Evolutionary conservation across 30 jellyfish, hydroid and myxozoan genomes (phyloP).

Genomic region (Haliclystus octoradiatus): DNA sequence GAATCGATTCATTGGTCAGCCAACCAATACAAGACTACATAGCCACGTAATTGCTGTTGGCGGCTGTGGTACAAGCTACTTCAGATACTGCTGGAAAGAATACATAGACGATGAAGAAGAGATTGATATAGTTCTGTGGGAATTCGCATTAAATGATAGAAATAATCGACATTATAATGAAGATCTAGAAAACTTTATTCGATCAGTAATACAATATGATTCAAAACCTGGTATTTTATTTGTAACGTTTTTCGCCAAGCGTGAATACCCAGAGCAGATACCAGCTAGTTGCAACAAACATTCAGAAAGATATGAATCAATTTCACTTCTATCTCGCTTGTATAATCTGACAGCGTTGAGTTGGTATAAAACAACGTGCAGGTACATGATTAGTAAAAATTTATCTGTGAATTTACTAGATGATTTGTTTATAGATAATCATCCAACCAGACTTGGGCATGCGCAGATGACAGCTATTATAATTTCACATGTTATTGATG

Average conservation of each 20-base stretch:
- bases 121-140: constrained; percentile 23
- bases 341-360: constrained; percentile 3
- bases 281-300: neutral
- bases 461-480: too few relatives aligned
- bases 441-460: constrained; percentile 29
- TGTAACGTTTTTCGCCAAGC: neutral
- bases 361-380: too few relatives aligned
- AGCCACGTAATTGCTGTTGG: too few relatives aligned
- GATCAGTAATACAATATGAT: constrained; percentile 6
- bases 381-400: neutral
- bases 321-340: neutral
- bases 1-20: too few relatives aligned
- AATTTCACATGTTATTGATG: too few relatives aligned
- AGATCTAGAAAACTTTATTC: constrained; percentile 15
- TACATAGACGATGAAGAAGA: too few relatives aligned
- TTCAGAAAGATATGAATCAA: neutral
- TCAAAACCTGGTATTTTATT: constrained; percentile 13
- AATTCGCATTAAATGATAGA: constrained; percentile 14
- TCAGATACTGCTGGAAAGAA: too few relatives aligned
- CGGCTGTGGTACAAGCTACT: too few relatives aligned
- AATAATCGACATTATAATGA: constrained; percentile 8
- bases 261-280: neutral
- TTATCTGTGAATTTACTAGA: neutral
- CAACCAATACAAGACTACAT: too few relatives aligned
- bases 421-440: constrained; percentile 12